Base-by-base conservation (phyloP, 2,113 vertebrate genomes). In the Piaya cayana region DNA sequence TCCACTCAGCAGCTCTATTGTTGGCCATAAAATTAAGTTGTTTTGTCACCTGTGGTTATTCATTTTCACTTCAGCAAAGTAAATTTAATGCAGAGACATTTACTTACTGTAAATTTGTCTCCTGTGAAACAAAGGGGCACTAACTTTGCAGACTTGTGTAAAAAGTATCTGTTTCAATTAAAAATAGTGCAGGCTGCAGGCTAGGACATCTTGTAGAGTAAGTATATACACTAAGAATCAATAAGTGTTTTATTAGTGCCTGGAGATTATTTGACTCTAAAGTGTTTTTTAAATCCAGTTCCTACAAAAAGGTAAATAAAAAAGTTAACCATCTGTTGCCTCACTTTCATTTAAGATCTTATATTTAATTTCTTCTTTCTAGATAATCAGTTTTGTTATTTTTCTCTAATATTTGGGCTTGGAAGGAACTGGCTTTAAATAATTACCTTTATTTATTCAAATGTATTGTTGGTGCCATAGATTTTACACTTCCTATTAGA, bases 401-500 rank as follows among this genome's bases (percentile, higher is more conserved):
- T 96, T 96, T 62, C 78, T 95, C 22, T 90, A 86, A 84, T 13
- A 2, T 53, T 79, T 26, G 50, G 52, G 20, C 49, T 94, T 95
- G 88, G 83, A 86, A 76, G 91, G 89, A 97, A 85, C 77, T 95
- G 82, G 49, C 56, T 97, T 96, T 95, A 97, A 97, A 97, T 97
- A 93, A 97, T 94, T 81, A 86, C 87, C 97, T 96, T 96, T 97
- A 95, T 97, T 96, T 97, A 95, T 97, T 97, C 96, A 96, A 94
- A 86, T 2, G 5, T 92, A 88, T 94, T 94, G 86, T 96, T 43
- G 50, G 65, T 82, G 72, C 95, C 94, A 60, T 53, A 95, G 71
- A 76, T 95, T 97, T 98, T 97, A 96, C 77, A 62, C 37, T 96
- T 97, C 94, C 93, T 96, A 82, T 97, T 96, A 97, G 88, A 96